These are phyloP conservation scores for Chloroceryle inda DNA, from an alignment of 2,797 vertebrate species.

Conservation along the genomic window DNA sequence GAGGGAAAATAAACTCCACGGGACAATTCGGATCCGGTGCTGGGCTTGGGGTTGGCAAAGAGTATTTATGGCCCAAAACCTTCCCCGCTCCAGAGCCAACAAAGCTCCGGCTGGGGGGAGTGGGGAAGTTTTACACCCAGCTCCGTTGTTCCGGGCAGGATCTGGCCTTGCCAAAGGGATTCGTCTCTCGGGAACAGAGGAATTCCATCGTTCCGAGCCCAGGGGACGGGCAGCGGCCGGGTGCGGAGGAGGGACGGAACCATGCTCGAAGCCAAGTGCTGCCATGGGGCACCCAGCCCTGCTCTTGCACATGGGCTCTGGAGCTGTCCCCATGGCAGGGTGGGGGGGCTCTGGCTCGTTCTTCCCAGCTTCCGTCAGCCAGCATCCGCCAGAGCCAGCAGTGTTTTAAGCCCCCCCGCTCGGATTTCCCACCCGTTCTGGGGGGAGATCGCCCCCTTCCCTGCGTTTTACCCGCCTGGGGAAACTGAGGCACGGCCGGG, in stretches of 20 bases:
- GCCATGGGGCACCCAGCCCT: neutral
- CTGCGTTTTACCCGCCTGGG: fast-evolving
- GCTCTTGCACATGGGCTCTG: neutral
- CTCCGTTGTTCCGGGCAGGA: neutral
- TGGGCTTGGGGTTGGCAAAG: neutral
- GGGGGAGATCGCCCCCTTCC: neutral
- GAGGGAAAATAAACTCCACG: neutral
- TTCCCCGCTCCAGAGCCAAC: fast-evolving
- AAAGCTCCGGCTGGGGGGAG: neutral
- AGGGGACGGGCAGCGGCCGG: neutral
- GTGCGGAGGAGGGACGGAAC: neutral
- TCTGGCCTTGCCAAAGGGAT: neutral
- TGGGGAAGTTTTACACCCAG: neutral
- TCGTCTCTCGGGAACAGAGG: neutral
- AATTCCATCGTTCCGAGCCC: neutral
- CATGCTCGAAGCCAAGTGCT: neutral
- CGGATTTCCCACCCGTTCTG: fast-evolving
- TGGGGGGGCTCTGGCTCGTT: neutral
- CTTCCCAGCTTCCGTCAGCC: neutral
- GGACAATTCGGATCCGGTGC: fast-evolving
- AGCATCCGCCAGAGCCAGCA: fast-evolving
- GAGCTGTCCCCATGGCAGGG: neutral
- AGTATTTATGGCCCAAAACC: neutral
- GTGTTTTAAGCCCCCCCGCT: neutral
- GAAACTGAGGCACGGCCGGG: neutral